Percentiles rank a stretch among this genome's conserved stretches.
Conservation (phyloP, 1,140 invertebrate species). For the Saccostrea cuccullata region DNA sequence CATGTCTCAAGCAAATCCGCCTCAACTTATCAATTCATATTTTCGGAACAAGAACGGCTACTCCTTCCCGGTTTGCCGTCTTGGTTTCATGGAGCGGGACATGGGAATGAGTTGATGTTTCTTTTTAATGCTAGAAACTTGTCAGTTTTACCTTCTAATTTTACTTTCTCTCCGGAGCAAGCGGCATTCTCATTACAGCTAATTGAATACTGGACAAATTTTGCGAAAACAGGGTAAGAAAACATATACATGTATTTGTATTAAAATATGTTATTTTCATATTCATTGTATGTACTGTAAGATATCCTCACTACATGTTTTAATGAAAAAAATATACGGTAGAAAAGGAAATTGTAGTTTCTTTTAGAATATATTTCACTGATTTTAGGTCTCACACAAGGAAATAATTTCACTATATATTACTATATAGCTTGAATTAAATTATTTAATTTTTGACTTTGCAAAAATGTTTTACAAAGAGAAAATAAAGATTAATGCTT, state of each 20-base stretch:
- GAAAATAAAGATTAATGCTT: too few species aligned
- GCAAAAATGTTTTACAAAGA: too few species aligned
- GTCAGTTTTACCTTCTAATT: too few species aligned
- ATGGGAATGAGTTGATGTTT: constrained; percentile 51
- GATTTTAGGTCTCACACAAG: too few species aligned
- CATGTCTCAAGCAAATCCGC: constrained; percentile 5
- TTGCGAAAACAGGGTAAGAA: constrained; percentile 55
- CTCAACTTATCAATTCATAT: constrained; percentile 54
- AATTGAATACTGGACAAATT: constrained; percentile 61
- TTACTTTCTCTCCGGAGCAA: constrained; percentile 14
- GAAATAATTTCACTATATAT: too few species aligned
- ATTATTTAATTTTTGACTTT: too few species aligned
- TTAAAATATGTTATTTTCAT: neutral
- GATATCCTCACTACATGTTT: neutral
- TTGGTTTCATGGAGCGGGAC: constrained; percentile 52
- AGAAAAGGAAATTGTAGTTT: too few species aligned
- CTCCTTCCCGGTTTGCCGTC: constrained; percentile 12
- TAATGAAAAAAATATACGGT: too few species aligned
- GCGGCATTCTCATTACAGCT: constrained; percentile 40
- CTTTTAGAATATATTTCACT: too few species aligned
- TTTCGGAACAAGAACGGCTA: neutral
- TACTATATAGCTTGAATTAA: too few species aligned
- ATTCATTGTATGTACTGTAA: neutral
- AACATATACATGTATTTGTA: neutral
- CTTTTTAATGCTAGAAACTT: constrained; percentile 43